Conservation (phyloP, 2,888 invertebrate species). For the Synanthedon tipuliformis region DNA sequence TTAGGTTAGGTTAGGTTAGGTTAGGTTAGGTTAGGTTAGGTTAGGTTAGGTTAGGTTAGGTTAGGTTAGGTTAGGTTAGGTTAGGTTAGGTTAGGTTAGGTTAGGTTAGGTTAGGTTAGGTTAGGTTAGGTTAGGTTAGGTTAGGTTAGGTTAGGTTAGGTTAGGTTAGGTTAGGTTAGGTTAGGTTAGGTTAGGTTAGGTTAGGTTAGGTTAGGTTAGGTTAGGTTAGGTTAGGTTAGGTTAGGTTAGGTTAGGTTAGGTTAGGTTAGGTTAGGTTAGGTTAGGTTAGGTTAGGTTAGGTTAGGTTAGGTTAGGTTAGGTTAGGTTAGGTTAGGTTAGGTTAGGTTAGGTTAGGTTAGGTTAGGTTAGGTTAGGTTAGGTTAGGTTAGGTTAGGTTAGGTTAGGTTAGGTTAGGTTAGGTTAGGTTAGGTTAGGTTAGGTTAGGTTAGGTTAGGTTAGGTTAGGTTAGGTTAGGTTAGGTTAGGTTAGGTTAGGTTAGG, state of each 20-base stretch:
- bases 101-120: constrained; percentile 10
- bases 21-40: constrained; percentile 10
- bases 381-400: no score
- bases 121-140: constrained; percentile 8
- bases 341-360: constrained; percentile 4
- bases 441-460: no score
- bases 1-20: constrained; percentile 8
- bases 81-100: constrained; percentile 11
- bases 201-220: constrained; percentile 7
- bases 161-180: constrained; percentile 6
- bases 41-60: constrained; percentile 9
- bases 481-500: no score
- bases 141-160: constrained; percentile 9
- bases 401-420: no score
- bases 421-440: no score
- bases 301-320: constrained; percentile 5
- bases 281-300: constrained; percentile 10
- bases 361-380: no score
- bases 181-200: constrained; percentile 5
- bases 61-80: constrained; percentile 9
- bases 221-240: constrained; percentile 1
- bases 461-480: no score
- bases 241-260: constrained; percentile 1
- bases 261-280: constrained; percentile 5
- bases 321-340: constrained; percentile 5